Evolutionary conservation across 1,140 invertebrate genomes (phyloP), one percentile per base, ranked within the genome.

Genomic region (Drosophila azteca): DNA sequence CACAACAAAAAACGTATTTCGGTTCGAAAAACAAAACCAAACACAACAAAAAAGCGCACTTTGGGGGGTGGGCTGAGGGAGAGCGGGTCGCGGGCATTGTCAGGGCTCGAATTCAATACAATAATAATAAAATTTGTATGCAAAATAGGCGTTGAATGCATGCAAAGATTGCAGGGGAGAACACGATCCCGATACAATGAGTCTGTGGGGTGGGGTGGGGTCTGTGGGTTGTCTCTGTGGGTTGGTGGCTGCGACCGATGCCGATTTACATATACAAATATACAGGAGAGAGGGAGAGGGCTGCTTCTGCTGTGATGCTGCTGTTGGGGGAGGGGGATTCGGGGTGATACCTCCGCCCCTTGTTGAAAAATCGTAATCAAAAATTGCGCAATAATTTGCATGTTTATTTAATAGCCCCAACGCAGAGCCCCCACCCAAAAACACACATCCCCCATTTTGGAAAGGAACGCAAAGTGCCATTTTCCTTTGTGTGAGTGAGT

Each of bases 51-150:
- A 49, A 72, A 31, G 35, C 29, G 22, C 8, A 58, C n/a, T 41
- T 26, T 43, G 44, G 11, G 52, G 61, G n/a, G n/a, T n/a, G n/a
- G 71, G 26, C 51, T 41, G 39, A 24, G 31, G 55, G 35, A 29
- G 52, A 52, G 70, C 41, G 43, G 35, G 64, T 54, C 17, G 17
- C 17, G n/a, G 17, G 17, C 17, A 82, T 77, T 81, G 78, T 77
- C 78, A 73, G 49, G 55, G 62, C 51, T 54, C 58, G 69, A 31
- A 75, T 75, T 75, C 74, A 69, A 76, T 84, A 87, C 75, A 79
- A 87, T 87, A 87, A 87, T 88, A 87, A 87, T 87, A 88, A 87
- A 87, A 87, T 87, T 87, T 87, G 82, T 88, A 87, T 87, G 82
- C 82, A 87, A 87, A 87, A 87, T 88, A 87, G 82, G 82, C 82